A percentile compares a stretch with the other conserved stretches of the same genome.
These are phyloP conservation scores for Scolopax rusticola DNA, from an alignment of 2,797 vertebrate species.

Conservation along the genomic window DNA sequence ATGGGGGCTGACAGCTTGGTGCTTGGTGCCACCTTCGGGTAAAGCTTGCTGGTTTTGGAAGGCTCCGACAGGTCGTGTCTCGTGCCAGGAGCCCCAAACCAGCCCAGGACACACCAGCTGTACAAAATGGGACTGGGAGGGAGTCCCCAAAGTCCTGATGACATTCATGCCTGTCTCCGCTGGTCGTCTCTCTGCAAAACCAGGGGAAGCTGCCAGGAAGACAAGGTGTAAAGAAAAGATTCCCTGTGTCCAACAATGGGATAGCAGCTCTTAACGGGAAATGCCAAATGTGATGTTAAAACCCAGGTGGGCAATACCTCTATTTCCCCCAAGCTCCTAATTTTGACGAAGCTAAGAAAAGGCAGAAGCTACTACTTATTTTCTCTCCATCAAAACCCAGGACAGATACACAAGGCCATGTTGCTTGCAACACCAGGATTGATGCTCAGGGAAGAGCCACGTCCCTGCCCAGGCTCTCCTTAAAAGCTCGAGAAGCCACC, in stretches of 20 bases:
- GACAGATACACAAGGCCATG: neutral
- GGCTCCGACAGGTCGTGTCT: rapidly evolving
- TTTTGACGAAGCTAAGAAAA: rapidly evolving
- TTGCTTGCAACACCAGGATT: rapidly evolving
- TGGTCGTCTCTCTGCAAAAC: rapidly evolving
- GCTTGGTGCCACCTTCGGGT: neutral
- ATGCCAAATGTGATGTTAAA: rapidly evolving
- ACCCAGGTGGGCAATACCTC: rapidly evolving
- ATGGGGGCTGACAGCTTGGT: too few relatives aligned
- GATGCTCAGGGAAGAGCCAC: rapidly evolving
- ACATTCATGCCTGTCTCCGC: neutral
- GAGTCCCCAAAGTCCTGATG: rapidly evolving
- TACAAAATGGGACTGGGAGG: rapidly evolving
- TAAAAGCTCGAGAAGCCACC: neutral
- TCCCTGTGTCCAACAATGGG: neutral
- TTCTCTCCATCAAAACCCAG: neutral
- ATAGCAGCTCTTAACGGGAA: neutral
- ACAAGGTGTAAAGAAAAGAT: neutral
- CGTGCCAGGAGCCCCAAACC: rapidly evolving
- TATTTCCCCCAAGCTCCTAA: neutral
- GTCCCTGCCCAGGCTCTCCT: neutral
- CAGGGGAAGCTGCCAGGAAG: neutral
- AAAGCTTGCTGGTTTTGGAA: neutral
- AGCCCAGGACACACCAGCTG: rapidly evolving
- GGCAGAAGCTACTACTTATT: rapidly evolving